phyloP scores from a whole-genome alignment of 1,140 invertebrate genomes.

The Euura saliciscinereae region DNA sequence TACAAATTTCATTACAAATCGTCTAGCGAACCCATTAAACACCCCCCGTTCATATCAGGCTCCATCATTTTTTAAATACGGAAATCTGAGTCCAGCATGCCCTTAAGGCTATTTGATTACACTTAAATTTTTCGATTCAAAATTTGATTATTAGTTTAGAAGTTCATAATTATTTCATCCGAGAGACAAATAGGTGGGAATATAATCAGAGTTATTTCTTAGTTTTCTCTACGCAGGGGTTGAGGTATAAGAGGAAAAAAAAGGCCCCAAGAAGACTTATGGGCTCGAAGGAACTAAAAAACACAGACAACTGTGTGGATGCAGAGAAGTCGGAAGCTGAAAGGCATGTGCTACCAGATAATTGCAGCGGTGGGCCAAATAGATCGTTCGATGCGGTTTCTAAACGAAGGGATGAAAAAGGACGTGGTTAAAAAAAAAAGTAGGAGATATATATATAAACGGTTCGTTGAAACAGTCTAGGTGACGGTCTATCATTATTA shows the following conservation, averaged over 20 bases:
- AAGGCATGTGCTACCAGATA: constrained; percentile 29
- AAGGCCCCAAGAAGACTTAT: background rate
- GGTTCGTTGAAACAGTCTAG: background rate
- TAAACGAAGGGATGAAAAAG: background rate
- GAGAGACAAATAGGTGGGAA: no score
- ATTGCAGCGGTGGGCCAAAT: constrained; percentile 16
- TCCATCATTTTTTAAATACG: no score
- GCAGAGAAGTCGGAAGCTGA: background rate
- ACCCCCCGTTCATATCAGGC: no score
- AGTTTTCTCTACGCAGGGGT: no score
- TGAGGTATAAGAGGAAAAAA: background rate
- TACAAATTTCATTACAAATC: no score
- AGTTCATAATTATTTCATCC: no score
- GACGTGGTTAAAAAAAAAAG: background rate
- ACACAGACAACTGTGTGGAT: background rate
- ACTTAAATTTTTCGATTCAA: no score
- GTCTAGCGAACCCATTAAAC: no score
- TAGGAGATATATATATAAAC: background rate
- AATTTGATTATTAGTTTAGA: no score
- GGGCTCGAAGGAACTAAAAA: background rate
- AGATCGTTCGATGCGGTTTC: background rate
- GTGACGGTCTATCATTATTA: constrained; percentile 11
- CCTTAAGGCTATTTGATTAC: no score
- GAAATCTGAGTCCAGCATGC: no score
- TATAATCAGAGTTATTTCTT: no score